Percentiles rank a stretch among this genome's conserved stretches.
Conservation (phyloP, 2,113 vertebrate species). For the Phalacrocorax aristotelis region DNA sequence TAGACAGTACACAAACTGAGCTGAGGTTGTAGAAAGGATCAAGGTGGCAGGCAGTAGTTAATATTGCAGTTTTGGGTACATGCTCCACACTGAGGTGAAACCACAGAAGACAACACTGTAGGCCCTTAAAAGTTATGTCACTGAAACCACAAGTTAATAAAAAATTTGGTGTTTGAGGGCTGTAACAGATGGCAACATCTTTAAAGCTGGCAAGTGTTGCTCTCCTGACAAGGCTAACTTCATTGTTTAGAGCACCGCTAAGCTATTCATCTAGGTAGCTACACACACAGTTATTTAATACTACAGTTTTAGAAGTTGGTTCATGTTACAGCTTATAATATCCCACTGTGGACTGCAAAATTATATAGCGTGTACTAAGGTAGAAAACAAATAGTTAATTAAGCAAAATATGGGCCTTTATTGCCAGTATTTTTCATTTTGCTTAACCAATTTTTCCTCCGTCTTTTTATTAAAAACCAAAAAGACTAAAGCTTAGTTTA, state of each 20-base stretch:
- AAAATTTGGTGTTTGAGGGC: background rate
- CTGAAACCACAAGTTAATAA: background rate
- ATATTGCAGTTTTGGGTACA: background rate
- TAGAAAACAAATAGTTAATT: background rate
- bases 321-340: background rate
- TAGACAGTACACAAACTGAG: background rate
- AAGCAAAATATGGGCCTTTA: background rate
- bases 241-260: background rate
- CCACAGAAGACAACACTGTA: background rate
- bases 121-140: background rate
- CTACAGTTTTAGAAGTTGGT: background rate
- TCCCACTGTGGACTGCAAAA: background rate
- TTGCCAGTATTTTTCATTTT: background rate
- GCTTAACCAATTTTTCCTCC: background rate
- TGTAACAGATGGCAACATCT: background rate
- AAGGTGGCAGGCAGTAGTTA: background rate
- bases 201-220: background rate
- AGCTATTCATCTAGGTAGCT: background rate
- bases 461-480: background rate
- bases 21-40: background rate
- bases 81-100: background rate
- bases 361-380: background rate
- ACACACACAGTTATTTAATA: background rate
- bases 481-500: background rate
- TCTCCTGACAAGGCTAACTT: background rate